Percentiles rank a stretch among this genome's conserved stretches.
phyloP scores from a whole-genome alignment of 2,797 vertebrate genomes.

The Lophius americanus region DNA sequence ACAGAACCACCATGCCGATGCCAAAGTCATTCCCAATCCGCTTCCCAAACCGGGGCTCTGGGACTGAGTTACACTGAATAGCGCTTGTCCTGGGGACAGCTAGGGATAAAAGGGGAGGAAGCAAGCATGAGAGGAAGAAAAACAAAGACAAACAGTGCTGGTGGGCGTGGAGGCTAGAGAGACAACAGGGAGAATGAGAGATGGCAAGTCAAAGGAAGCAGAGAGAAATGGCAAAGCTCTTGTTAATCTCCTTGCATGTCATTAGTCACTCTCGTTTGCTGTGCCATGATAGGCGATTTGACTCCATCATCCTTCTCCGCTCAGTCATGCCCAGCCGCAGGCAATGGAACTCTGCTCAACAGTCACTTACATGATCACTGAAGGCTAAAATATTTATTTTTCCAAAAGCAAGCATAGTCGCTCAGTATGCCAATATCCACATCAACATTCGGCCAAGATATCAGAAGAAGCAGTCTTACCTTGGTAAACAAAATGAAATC shows the following conservation, averaged over 20 bases:
- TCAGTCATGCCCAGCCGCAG: constrained; percentile 39
- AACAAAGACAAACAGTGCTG: constrained; percentile 41
- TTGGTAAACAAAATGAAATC: constrained; percentile 99
- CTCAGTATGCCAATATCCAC: constrained; percentile 8
- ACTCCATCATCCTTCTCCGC: constrained; percentile 45
- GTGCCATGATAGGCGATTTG: constrained; percentile 52
- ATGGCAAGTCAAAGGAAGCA: constrained; percentile 51
- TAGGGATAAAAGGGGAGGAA: constrained; percentile 65
- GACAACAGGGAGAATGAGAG: constrained; percentile 41
- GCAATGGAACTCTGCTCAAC: constrained; percentile 35
- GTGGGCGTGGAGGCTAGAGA: constrained; percentile 37
- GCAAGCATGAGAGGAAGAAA: constrained; percentile 36
- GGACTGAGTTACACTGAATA: constrained; percentile 95
- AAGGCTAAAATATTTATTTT: constrained; percentile 7
- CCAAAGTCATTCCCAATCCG: constrained; percentile 97
- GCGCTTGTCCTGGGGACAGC: constrained; percentile 97
- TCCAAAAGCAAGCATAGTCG: constrained; percentile 15
- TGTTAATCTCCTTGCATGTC: constrained; percentile 50
- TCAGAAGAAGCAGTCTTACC: constrained; percentile 79
- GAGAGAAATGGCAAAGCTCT: constrained; percentile 55
- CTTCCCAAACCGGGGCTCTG: constrained; percentile 95
- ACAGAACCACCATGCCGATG: constrained; percentile 89
- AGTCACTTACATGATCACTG: constrained; percentile 33
- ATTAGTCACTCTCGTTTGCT: constrained; percentile 61
- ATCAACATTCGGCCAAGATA: constrained; percentile 1